Conservation (phyloP, 2,888 invertebrate genomes). For the Phragmatobia fuliginosa region DNA sequence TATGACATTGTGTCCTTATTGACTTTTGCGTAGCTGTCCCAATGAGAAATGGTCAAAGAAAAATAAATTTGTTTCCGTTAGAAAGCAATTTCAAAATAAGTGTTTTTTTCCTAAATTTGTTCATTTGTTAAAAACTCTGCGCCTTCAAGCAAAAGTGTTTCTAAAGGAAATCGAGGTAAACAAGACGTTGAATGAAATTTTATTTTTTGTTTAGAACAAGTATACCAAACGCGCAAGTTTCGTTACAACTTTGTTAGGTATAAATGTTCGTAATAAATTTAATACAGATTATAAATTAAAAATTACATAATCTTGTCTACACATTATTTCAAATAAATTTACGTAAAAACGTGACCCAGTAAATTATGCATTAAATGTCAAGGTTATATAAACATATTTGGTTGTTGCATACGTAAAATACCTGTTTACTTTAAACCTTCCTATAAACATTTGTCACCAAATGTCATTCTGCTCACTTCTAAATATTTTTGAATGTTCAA, state of each 20-base stretch:
- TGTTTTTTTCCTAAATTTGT: background rate
- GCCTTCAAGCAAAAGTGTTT: background rate
- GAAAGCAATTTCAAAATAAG: background rate
- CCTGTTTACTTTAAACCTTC: no score
- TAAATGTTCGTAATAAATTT: no score
- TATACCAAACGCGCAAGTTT: background rate
- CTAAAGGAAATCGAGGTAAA: background rate
- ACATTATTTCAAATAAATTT: no score
- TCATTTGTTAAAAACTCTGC: background rate
- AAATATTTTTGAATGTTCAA: no score
- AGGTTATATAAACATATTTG: background rate
- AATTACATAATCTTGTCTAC: no score
- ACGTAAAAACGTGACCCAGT: no score
- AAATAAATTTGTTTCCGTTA: background rate
- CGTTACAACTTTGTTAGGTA: no score
- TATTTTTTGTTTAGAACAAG: background rate
- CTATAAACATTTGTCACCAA: no score
- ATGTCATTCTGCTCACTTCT: no score
- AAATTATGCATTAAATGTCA: no score
- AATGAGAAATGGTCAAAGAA: conserved; percentile 3
- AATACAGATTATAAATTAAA: background rate
- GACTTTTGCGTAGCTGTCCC: background rate
- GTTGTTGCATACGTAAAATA: background rate
- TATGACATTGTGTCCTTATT: background rate
- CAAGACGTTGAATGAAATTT: background rate